Percentiles rank a stretch among this genome's conserved stretches.
phyloP scores from a whole-genome alignment of 2,888 invertebrate species.

The Stramonita haemastoma region DNA sequence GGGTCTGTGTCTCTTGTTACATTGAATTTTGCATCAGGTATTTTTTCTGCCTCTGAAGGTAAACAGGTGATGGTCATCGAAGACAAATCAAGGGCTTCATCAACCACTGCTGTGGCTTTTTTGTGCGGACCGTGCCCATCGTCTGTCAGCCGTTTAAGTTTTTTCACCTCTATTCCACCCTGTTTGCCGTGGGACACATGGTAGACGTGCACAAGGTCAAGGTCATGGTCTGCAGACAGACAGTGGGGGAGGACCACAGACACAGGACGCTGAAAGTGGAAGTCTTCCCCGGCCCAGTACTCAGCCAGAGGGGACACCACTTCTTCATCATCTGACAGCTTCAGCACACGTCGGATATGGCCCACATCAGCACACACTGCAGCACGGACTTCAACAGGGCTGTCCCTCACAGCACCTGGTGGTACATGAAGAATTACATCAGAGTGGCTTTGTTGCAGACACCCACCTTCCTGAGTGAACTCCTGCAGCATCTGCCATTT shows the following conservation, averaged over 20 bases:
- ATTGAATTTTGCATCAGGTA: neutral
- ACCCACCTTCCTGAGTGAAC: too few relatives aligned
- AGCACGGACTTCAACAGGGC: neutral
- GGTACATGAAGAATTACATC: too few relatives aligned
- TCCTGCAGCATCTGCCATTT: too few relatives aligned
- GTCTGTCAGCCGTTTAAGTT: neutral
- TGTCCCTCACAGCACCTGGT: too few relatives aligned
- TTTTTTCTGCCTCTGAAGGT: neutral
- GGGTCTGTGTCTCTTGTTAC: too few relatives aligned
- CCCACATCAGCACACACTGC: conserved; percentile 3
- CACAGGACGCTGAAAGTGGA: conserved; percentile 19
- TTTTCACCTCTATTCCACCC: neutral
- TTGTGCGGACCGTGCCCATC: neutral
- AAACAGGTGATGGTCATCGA: neutral
- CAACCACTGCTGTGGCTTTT: neutral
- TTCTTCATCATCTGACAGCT: neutral
- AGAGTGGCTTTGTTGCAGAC: too few relatives aligned
- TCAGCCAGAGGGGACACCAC: conserved; percentile 7
- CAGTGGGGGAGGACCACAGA: neutral
- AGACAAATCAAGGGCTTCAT: neutral
- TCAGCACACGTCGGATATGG: neutral
- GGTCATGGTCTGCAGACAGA: neutral
- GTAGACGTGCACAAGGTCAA: neutral
- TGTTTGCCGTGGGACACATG: neutral
- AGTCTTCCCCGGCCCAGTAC: conserved; percentile 19